Conservation (phyloP, 2,888 invertebrate species). For the Dolomedes plantarius region DNA sequence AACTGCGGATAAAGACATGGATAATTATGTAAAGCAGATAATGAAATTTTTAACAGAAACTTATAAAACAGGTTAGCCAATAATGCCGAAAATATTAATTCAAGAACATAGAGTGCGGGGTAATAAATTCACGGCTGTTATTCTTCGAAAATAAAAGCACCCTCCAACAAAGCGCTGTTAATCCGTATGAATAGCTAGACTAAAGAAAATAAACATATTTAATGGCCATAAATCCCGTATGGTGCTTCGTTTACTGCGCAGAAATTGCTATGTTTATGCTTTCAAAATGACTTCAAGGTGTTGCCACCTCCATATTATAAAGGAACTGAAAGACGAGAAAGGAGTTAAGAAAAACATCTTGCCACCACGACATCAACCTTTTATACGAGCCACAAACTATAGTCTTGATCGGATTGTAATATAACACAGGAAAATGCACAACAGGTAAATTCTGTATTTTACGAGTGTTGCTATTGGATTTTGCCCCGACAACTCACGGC, state of each 20-base stretch:
- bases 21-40: neutral
- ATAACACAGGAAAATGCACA: slow-evolving; percentile 20
- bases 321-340: slow-evolving; percentile 25
- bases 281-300: slow-evolving; percentile 31
- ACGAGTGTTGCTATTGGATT: slow-evolving; percentile 64
- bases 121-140: too few species aligned
- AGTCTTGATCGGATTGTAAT: slow-evolving; percentile 36
- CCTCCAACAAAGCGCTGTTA: neutral
- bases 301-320: slow-evolving; percentile 33
- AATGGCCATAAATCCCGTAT: neutral
- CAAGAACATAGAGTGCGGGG: too few species aligned
- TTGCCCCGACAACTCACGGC: slow-evolving; percentile 32
- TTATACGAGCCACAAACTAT: slow-evolving; percentile 61
- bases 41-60: neutral
- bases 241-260: neutral
- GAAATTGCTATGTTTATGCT: slow-evolving; percentile 22
- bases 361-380: neutral
- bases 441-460: slow-evolving; percentile 62
- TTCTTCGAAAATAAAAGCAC: neutral
- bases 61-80: neutral
- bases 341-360: neutral
- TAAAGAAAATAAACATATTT: neutral
- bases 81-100: too few species aligned
- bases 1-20: too few species aligned
- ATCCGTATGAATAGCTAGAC: neutral